Conservation (phyloP, 2,113 vertebrate species). For the Delphinapterus leucas region DNA sequence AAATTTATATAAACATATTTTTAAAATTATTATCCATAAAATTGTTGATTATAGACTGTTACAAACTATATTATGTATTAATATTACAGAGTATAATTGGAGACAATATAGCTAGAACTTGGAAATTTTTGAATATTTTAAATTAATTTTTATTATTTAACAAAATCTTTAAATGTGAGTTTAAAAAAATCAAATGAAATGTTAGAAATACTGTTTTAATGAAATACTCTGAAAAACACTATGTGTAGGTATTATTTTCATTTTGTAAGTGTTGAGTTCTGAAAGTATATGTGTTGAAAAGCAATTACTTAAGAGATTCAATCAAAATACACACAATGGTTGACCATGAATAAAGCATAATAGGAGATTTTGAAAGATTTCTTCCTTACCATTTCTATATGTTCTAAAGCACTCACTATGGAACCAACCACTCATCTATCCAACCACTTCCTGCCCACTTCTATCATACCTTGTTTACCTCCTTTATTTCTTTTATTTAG, state of each 20-base stretch:
- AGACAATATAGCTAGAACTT: not conserved
- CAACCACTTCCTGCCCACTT: not conserved
- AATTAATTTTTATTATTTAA: not conserved
- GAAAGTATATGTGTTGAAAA: not conserved
- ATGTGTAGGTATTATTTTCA: not conserved
- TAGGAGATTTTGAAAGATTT: not conserved
- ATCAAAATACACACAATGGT: not conserved
- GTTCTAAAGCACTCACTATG: not conserved
- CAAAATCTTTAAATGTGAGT: not conserved
- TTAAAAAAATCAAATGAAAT: not conserved
- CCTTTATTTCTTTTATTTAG: not conserved
- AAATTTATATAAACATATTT: not conserved
- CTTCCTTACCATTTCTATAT: not conserved
- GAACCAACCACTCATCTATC: accelerated
- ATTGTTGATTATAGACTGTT: not conserved
- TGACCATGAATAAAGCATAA: not conserved
- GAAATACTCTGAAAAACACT: not conserved
- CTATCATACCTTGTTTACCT: not conserved
- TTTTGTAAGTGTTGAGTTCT: not conserved
- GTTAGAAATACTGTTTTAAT: not conserved
- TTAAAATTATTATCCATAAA: not conserved
- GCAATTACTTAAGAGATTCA: not conserved
- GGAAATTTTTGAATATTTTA: not conserved
- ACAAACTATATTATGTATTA: not conserved
- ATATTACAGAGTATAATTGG: not conserved